A percentile compares a stretch with the other conserved stretches of the same genome.
phyloP scores from a whole-genome alignment of 2,888 invertebrate genomes.

The Parascotia fuliginaria region DNA sequence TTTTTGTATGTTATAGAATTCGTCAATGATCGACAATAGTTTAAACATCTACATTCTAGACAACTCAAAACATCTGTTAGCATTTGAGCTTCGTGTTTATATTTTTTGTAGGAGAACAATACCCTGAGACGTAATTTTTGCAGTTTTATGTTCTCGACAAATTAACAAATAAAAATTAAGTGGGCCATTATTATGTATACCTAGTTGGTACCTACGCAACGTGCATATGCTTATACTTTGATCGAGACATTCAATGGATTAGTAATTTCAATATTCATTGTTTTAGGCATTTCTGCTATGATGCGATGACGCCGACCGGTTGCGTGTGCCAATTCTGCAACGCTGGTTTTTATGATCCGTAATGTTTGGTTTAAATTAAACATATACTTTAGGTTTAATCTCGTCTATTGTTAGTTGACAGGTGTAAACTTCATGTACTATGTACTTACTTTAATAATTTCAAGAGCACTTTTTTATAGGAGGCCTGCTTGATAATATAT shows the following conservation, averaged over 20 bases:
- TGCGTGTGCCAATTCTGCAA: neutral
- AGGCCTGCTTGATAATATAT: too few relatives aligned
- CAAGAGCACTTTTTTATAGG: too few relatives aligned
- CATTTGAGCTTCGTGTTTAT: constrained; percentile 54
- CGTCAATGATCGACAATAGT: constrained; percentile 18
- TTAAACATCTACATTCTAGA: constrained; percentile 9
- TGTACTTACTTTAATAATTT: too few relatives aligned
- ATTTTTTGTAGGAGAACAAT: constrained; percentile 65
- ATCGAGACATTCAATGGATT: constrained; percentile 16
- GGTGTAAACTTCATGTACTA: too few relatives aligned
- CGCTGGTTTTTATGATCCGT: too few relatives aligned
- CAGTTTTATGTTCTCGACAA: constrained; percentile 48
- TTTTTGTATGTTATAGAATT: neutral
- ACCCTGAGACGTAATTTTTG: constrained; percentile 55
- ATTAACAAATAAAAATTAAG: constrained; percentile 58
- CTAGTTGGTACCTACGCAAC: constrained; percentile 17
- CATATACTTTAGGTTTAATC: too few relatives aligned
- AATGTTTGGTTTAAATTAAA: too few relatives aligned
- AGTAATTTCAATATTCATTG: constrained; percentile 8
- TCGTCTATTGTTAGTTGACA: too few relatives aligned
- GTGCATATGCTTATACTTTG: constrained; percentile 6
- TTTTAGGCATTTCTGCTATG: neutral
- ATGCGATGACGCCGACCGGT: neutral
- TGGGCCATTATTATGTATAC: constrained; percentile 29
- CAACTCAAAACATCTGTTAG: constrained; percentile 58